A percentile compares a stretch with the other conserved stretches of the same genome.
Conservation (phyloP, 2,113 vertebrate species). For the Stigmatopora nigra region DNA sequence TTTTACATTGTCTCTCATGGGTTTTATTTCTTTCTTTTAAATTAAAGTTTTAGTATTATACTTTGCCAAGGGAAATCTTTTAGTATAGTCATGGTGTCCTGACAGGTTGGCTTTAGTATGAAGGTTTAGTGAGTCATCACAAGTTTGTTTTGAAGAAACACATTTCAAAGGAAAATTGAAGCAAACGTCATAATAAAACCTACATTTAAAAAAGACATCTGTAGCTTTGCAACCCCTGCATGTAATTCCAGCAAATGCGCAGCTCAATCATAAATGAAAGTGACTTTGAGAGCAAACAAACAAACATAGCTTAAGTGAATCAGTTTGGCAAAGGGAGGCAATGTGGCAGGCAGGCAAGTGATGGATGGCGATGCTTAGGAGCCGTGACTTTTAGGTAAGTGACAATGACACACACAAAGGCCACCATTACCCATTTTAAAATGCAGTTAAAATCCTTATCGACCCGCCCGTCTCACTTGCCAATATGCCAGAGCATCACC, state of each 20-base stretch:
- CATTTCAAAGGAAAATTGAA: neutral
- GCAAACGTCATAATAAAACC: slow-evolving; percentile 8
- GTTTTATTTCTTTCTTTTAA: slow-evolving; percentile 9
- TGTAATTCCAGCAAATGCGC: slow-evolving; percentile 16
- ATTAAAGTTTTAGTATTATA: slow-evolving; percentile 6
- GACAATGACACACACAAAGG: slow-evolving; percentile 73
- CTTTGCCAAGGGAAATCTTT: slow-evolving; percentile 16
- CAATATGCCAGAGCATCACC: slow-evolving; percentile 58
- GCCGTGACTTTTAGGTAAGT: slow-evolving; percentile 67
- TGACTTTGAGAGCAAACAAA: slow-evolving; percentile 65
- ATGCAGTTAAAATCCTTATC: slow-evolving; percentile 66
- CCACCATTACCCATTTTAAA: slow-evolving; percentile 67
- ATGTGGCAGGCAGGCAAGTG: slow-evolving; percentile 63
- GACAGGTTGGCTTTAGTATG: slow-evolving; percentile 1
- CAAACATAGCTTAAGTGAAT: slow-evolving; percentile 60
- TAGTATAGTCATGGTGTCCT: slow-evolving; percentile 3
- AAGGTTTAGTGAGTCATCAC: neutral
- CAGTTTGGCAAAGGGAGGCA: slow-evolving; percentile 57
- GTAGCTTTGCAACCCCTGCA: slow-evolving; percentile 10
- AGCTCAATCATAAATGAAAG: slow-evolving; percentile 62
- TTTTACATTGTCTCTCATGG: slow-evolving; percentile 13
- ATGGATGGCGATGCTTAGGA: slow-evolving; percentile 67
- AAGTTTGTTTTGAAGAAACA: slow-evolving; percentile 2
- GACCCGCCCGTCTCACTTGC: slow-evolving; percentile 60
- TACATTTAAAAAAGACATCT: slow-evolving; percentile 18